Evolutionary conservation across 2,888 invertebrate genomes (phyloP), one percentile per base, ranked within the genome.

Genomic region (Pollenia labialis): DNA sequence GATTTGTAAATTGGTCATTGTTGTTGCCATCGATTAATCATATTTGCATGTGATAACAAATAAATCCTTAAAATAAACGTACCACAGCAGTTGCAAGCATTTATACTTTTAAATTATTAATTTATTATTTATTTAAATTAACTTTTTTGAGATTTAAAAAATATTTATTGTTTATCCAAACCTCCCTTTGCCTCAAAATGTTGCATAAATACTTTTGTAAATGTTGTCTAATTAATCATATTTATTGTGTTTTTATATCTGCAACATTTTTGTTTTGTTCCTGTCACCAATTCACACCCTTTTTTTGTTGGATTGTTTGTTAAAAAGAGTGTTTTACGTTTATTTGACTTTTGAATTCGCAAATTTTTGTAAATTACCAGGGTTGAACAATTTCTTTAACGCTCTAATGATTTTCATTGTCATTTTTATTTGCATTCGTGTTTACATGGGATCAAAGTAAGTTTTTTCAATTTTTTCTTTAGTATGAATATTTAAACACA

Each of bases 281-380:
- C 40, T 18, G 76, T 44, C 42, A 58, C 11, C 46, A 62, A 6
- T 62, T 52, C 14, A 46, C 69, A 56, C 48, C 64, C 64, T n/a
- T 42, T 44, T 48, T 72, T 44, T 18, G 16, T 40, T 16, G 6
- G 18, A 48, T 16, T 72, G 46, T 72, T 60, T 60, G 62, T 52
- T 60, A 44, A 62, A 32, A 62, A 14, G 52, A 68, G 40, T 69
- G 69, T 69, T 69, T 44, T 42, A 23, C 50, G 62, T 46, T 32
- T 52, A 46, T 46, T 81, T 81, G 23, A 32, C 40, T 74, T 74
- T 44, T 46, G 32, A 71, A 75, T 80, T 85, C 54, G 84, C 81
- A 71, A 81, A 50, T 46, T 58, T 50, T 54, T 14, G 11, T 18
- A 66, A 85, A 81, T 72, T 60, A 40, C 32, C 60, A 40, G 77